phyloP scores from a whole-genome alignment of 2,797 vertebrate species.

The Paramormyrops hopkinsi region DNA sequence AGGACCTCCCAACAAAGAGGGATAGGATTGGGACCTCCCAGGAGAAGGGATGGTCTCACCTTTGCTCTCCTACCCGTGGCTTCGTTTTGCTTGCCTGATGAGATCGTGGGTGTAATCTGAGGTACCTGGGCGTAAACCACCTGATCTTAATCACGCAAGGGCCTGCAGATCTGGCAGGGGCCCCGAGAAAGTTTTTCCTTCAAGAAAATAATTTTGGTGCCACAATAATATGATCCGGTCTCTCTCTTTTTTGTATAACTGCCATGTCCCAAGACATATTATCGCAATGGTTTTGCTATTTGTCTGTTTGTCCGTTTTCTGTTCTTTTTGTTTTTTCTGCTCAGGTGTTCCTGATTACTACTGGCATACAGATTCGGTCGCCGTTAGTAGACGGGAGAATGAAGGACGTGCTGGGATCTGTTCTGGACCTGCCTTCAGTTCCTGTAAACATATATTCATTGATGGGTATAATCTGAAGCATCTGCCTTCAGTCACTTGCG shows the following conservation, averaged over 20 bases:
- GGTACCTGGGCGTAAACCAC: constrained; percentile 22
- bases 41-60: background rate
- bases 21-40: background rate
- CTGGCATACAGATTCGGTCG: background rate
- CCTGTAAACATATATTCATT: background rate
- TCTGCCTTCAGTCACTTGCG: background rate
- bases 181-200: background rate
- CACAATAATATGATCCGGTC: background rate
- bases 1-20: background rate
- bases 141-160: constrained; percentile 16
- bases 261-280: background rate
- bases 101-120: constrained; percentile 35
- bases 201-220: background rate
- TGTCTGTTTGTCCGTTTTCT: background rate
- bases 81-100: constrained; percentile 9
- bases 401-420: background rate
- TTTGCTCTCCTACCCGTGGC: background rate
- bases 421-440: background rate
- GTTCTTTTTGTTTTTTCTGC: background rate
- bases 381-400: background rate
- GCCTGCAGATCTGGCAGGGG: background rate
- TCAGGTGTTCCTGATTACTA: background rate
- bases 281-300: background rate
- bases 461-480: background rate
- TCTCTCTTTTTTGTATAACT: background rate